Conservation (phyloP, 2,113 vertebrate genomes). For the Campylomormyrus numenius region DNA sequence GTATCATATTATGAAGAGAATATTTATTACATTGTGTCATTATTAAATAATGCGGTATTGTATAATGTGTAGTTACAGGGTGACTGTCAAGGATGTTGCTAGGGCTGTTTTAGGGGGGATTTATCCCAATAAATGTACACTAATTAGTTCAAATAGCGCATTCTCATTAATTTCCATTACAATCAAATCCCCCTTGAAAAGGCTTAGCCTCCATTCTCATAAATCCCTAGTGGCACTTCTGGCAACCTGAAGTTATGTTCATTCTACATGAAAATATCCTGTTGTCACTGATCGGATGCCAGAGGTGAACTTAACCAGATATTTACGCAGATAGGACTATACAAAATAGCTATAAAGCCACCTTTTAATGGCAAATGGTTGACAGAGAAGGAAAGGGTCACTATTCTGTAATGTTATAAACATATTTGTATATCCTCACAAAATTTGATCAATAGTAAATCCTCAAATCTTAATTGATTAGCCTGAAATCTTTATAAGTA, state of each 20-base stretch:
- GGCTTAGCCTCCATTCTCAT: not conserved
- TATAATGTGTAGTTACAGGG: not conserved
- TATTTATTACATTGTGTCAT: not conserved
- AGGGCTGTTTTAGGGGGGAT: not conserved
- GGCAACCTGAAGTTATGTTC: not conserved
- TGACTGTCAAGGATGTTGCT: not conserved
- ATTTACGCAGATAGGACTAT: not conserved
- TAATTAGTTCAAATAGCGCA: not conserved
- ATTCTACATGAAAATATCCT: not conserved
- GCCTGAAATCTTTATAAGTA: not conserved
- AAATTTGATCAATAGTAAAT: not conserved
- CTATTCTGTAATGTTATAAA: not conserved
- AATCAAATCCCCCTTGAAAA: not conserved
- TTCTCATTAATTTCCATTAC: not conserved
- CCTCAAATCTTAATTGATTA: not conserved
- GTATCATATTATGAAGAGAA: not conserved
- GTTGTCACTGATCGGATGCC: not conserved
- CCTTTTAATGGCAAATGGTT: not conserved
- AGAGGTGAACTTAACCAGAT: not conserved
- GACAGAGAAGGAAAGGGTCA: not conserved
- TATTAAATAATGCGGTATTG: not conserved
- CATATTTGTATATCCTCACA: not conserved
- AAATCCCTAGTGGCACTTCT: not conserved
- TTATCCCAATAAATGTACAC: not conserved
- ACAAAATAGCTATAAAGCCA: not conserved